Evolutionary conservation across 1,140 invertebrate species (phyloP).

Genomic region (Tenebrio molitor): DNA sequence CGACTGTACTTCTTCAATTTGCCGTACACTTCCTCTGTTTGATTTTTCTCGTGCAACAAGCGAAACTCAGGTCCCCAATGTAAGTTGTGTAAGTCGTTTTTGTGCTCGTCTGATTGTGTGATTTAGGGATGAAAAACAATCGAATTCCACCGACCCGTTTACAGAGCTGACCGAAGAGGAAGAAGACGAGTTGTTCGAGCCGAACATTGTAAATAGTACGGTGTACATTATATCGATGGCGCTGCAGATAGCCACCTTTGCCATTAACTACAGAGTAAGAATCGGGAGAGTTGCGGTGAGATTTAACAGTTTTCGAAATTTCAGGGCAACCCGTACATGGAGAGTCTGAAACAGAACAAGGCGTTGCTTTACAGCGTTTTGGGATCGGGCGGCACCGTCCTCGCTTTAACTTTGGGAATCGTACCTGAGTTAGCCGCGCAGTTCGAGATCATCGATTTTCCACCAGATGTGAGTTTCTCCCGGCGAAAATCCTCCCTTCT

Average conservation of each 20-base stretch:
- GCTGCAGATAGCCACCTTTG: conserved; percentile 97
- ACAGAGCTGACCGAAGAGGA: conserved; percentile 70
- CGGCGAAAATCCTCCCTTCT: conserved; percentile 62
- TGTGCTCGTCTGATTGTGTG: neutral
- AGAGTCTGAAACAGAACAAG: conserved; percentile 92
- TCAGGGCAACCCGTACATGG: conserved; percentile 99
- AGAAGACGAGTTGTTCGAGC: conserved; percentile 90
- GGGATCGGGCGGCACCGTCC: conserved; percentile 79
- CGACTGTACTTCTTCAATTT: conserved; percentile 97
- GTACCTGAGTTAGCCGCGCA: conserved; percentile 83
- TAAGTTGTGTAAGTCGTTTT: conserved; percentile 65
- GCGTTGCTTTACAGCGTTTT: conserved; percentile 92
- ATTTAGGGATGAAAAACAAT: conserved; percentile 52
- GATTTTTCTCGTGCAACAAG: conserved; percentile 90
- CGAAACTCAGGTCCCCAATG: conserved; percentile 77
- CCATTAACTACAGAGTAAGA: conserved; percentile 97
- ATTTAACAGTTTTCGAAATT: too few relatives aligned
- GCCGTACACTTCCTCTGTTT: conserved; percentile 94
- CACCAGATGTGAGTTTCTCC: conserved; percentile 78
- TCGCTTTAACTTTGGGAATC: conserved; percentile 82
- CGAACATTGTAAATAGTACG: conserved; percentile 96
- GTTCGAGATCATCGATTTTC: conserved; percentile 93
- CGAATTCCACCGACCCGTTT: conserved; percentile 5
- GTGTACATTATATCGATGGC: conserved; percentile 99
- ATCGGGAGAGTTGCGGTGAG: too few relatives aligned